These are phyloP conservation scores for Leptopilina clavipes DNA, from an alignment of 1,140 invertebrate genomes.

Conservation along the genomic window DNA sequence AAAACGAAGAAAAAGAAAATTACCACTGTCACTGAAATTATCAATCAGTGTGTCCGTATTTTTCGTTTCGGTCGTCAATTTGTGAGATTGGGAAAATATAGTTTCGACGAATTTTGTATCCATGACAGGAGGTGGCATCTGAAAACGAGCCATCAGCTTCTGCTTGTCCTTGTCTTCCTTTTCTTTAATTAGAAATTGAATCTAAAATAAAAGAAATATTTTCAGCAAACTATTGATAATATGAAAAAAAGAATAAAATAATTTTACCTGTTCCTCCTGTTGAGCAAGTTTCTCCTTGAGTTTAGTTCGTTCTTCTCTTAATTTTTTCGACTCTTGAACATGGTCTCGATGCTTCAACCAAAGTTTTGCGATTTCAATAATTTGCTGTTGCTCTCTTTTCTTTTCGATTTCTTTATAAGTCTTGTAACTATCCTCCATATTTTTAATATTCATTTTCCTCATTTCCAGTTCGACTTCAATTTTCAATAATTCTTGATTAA, in stretches of 20 bases:
- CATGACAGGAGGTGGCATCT: background rate
- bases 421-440: background rate
- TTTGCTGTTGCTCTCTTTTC: background rate
- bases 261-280: background rate
- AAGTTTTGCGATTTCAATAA: background rate
- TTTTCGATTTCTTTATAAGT: background rate
- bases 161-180: background rate
- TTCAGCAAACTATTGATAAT: too few species aligned
- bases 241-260: background rate
- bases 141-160: background rate
- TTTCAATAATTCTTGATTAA: background rate
- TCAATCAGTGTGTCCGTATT: background rate
- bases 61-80: background rate
- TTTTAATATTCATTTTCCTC: background rate
- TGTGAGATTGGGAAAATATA: background rate
- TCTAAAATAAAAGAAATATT: background rate
- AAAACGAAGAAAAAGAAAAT: background rate
- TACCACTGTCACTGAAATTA: background rate
- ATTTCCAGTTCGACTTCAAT: background rate
- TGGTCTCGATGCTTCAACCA: background rate
- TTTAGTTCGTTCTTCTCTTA: background rate
- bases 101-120: background rate
- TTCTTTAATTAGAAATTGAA: background rate
- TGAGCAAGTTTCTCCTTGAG: background rate
- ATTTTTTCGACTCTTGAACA: background rate